A percentile compares a stretch with the other conserved stretches of the same genome.
phyloP scores from a whole-genome alignment of 1,140 invertebrate species.

The Pseudomyrmex dendroicus region DNA sequence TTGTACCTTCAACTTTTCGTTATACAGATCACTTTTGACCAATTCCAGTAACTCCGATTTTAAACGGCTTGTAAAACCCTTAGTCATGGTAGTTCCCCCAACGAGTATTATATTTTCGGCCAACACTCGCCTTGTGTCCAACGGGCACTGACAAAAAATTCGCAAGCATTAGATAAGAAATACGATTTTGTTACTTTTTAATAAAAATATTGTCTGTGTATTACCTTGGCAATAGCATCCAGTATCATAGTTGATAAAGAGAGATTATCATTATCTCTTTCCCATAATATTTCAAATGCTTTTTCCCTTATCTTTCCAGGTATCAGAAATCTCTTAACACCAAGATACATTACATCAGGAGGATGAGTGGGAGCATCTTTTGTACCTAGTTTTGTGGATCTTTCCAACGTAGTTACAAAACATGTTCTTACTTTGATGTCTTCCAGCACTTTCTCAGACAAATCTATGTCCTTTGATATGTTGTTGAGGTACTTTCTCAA shows the following conservation, averaged over 20 bases:
- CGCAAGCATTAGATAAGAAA: background rate
- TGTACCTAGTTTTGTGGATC: conserved; percentile 87
- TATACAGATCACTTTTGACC: conserved; percentile 88
- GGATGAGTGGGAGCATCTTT: conserved; percentile 83
- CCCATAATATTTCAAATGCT: conserved; percentile 93
- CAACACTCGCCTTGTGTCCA: conserved; percentile 90
- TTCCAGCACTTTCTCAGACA: conserved; percentile 87
- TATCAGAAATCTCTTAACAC: conserved; percentile 87
- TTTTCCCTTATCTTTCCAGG: conserved; percentile 91
- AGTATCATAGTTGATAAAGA: conserved; percentile 94
- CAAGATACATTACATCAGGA: conserved; percentile 90
- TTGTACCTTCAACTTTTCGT: conserved; percentile 87
- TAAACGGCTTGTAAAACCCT: conserved; percentile 92
- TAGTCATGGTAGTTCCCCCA: conserved; percentile 93
- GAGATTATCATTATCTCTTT: conserved; percentile 93
- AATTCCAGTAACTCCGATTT: conserved; percentile 90
- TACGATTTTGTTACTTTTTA: background rate
- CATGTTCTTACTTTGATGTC: conserved; percentile 91
- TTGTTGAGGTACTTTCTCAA: conserved; percentile 75
- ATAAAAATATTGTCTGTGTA: conserved; percentile 9
- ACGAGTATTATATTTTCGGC: conserved; percentile 93
- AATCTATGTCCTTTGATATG: conserved; percentile 79
- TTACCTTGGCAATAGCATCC: conserved; percentile 91
- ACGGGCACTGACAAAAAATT: conserved; percentile 86
- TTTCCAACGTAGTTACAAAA: conserved; percentile 92